Conservation (phyloP, 2,888 invertebrate genomes). For the Eristalis arbustorum region DNA sequence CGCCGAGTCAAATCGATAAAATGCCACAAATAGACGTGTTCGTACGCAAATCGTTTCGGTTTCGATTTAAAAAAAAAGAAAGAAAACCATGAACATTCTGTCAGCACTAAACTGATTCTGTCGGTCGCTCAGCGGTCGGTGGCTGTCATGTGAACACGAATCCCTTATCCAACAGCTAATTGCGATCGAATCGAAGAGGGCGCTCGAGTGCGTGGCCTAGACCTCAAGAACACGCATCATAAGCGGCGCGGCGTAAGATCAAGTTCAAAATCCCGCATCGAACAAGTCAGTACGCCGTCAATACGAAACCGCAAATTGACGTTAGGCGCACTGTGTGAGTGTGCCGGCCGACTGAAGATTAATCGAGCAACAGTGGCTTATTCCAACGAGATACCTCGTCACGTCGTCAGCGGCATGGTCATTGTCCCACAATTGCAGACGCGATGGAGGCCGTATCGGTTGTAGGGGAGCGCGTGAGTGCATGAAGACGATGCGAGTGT, state of each 20-base stretch:
- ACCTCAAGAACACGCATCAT: slow-evolving; percentile 11
- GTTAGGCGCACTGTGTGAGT: background rate
- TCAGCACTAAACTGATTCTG: background rate
- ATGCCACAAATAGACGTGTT: background rate
- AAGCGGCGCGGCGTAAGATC: slow-evolving; percentile 34
- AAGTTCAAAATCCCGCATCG: slow-evolving; percentile 60
- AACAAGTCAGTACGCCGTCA: slow-evolving; percentile 38
- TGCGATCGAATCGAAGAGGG: slow-evolving; percentile 25
- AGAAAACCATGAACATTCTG: background rate
- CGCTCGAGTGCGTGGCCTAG: background rate
- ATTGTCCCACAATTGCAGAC: slow-evolving; percentile 57
- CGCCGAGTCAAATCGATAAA: background rate
- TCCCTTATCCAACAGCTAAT: slow-evolving; percentile 37
- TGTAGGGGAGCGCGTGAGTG: background rate
- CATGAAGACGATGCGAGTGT: slow-evolving; percentile 29
- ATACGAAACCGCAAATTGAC: slow-evolving; percentile 25
- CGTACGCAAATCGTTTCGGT: slow-evolving; percentile 17
- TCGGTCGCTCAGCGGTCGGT: background rate
- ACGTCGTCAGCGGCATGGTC: slow-evolving; percentile 18
- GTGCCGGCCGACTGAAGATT: slow-evolving; percentile 12
- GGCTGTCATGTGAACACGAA: background rate
- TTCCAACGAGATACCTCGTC: slow-evolving; percentile 13
- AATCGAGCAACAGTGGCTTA: slow-evolving; percentile 56
- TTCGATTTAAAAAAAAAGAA: background rate
- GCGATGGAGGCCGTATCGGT: background rate